Conservation (phyloP, 2,113 vertebrate species). For the Dasypus novemcinctus region DNA sequence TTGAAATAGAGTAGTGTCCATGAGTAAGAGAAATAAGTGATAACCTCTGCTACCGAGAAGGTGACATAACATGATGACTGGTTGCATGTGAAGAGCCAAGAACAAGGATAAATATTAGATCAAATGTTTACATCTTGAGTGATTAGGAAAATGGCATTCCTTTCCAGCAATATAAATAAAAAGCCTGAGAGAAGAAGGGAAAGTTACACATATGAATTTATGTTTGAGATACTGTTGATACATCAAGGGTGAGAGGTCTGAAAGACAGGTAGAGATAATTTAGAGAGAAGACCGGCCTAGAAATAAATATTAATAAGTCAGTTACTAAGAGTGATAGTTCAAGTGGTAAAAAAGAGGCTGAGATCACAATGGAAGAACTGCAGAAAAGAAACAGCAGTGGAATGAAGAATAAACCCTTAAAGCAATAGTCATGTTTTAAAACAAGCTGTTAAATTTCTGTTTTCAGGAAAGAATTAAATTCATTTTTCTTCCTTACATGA, state of each 20-base stretch:
- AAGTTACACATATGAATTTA: neutral
- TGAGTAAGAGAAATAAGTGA: neutral
- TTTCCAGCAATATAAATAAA: neutral
- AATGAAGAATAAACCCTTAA: neutral
- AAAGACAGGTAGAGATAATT: neutral
- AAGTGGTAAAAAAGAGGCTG: constrained; percentile 30
- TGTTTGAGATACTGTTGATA: neutral
- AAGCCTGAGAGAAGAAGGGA: neutral
- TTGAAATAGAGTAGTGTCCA: neutral
- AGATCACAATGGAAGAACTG: neutral
- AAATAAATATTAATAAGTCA: neutral
- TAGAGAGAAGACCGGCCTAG: neutral
- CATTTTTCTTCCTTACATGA: neutral
- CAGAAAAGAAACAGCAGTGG: neutral
- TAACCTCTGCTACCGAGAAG: neutral
- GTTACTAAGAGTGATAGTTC: neutral
- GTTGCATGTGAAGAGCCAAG: neutral
- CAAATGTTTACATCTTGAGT: neutral
- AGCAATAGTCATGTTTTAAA: constrained; percentile 13
- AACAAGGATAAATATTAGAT: neutral
- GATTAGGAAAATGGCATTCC: neutral
- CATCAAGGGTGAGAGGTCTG: neutral
- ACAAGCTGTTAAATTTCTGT: neutral
- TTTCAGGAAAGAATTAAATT: constrained; percentile 6
- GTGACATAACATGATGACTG: neutral